phyloP scores from a whole-genome alignment of 2,888 invertebrate genomes.

The Melieria picta region DNA sequence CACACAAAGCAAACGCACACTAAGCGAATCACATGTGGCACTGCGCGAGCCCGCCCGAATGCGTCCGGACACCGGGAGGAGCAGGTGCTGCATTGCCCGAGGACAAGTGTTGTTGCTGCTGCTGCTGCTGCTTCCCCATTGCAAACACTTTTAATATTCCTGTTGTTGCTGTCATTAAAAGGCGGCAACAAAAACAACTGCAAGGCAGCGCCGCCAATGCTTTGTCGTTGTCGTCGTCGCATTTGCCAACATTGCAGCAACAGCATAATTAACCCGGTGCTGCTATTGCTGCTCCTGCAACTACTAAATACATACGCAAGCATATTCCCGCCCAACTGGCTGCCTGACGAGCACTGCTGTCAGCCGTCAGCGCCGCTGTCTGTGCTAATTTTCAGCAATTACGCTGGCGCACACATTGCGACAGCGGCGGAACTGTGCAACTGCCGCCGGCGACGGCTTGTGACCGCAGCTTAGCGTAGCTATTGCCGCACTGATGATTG shows the following conservation, averaged over 20 bases:
- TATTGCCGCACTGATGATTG: constrained; percentile 2
- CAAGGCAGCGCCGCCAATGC: background rate
- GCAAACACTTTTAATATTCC: too few relatives aligned
- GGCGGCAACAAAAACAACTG: too few relatives aligned
- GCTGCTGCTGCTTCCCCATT: too few relatives aligned
- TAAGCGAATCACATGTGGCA: too few relatives aligned
- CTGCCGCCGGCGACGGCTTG: constrained; percentile 1
- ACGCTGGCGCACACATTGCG: constrained; percentile 7
- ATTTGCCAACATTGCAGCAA: constrained; percentile 5
- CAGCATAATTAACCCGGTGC: constrained; percentile 20
- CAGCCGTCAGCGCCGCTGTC: constrained; percentile 18
- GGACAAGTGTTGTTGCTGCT: too few relatives aligned
- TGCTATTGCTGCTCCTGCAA: background rate
- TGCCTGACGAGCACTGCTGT: background rate
- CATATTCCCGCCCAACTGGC: background rate
- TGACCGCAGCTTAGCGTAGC: background rate
- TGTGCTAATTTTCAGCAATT: constrained; percentile 28
- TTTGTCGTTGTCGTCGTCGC: background rate
- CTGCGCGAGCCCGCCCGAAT: too few relatives aligned
- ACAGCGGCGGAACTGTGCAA: constrained; percentile 13
- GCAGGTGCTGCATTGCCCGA: too few relatives aligned
- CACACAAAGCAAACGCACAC: too few relatives aligned
- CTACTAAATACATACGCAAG: too few relatives aligned
- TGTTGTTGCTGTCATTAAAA: too few relatives aligned
- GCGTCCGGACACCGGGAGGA: too few relatives aligned